Evolutionary conservation across 2,888 invertebrate species (phyloP), one percentile per base, ranked within the genome.

Genomic region (Chaetoderma sp.): DNA sequence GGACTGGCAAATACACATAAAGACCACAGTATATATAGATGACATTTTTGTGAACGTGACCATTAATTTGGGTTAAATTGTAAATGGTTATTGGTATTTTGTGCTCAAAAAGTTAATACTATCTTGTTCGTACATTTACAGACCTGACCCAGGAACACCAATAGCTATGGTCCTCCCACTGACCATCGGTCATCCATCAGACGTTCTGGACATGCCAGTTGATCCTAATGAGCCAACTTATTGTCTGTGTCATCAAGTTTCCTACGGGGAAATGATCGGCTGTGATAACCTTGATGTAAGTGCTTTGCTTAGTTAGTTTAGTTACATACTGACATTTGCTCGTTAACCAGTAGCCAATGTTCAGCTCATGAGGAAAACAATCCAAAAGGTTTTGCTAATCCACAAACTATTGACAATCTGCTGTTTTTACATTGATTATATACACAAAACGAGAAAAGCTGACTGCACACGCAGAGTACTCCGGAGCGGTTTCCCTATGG

Each of bases 181-280:
- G 49, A 79, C 84, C 10, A 79, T 82, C 61, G 78, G 82, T 30
- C 85, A 86, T 63, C 83, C 86, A 0, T 84, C 96, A 72, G 98
- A 89, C 71, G 89, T 89, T 1, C 80, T 90, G 56, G 90, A 90
- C 78, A 90, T 90, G 90, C 90, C 90, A 4, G 90, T 90, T 1
- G 89, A 99, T 89, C 98, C 98, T 0, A 98, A 98, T 83, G 98
- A 99, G 85, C 98, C 98, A 0, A 98, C 97, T 0, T 99, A 99
- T 86, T 99, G 98, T 86, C 89, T 97, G 42, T 99, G 98, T 83
- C 96, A 98, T 87, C 98, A 98, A 68, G 87, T 87, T 90, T 96
- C 96, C 3, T 96, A 95, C 79, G 96, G 96, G 62, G 95, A 96
- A 89, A 97, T 97, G 96, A 95, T 97, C 83, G 95, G 94, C 71